Evolutionary conservation across 2,888 invertebrate species (phyloP), one percentile per base, ranked within the genome.

Genomic region (Ophion costatus): DNA sequence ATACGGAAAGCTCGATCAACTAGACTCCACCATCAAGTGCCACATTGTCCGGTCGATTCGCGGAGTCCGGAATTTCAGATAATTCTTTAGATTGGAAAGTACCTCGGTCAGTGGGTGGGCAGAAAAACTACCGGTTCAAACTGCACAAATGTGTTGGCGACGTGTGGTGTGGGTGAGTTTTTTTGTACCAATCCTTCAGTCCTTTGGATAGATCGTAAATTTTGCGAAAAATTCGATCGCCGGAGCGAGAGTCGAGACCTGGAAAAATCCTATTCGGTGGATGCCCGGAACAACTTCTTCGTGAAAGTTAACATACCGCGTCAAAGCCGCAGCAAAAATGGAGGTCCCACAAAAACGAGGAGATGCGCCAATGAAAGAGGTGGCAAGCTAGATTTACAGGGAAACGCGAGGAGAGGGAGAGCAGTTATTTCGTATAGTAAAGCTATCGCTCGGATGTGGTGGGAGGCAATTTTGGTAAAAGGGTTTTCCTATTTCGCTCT

Each of bases 381-480:
- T 67, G 64, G 66, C 57, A 51, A 14, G 64, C 57, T 76, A 76
- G 76, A 76, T 66, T 76, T 67, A 76, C 57, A 57, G 38, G 76
- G 17, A 76, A 66, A 57, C 29, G 20, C 76, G 57, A 61, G 22
- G 1, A 14, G 14, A 4, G 17, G 51, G 51, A 82, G 86, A 86
- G 86, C 88, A 89, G 90, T 88, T 89, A 89, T 86, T 87, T 86
- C 82, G 87, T 87, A 87, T 86, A 88, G 84, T 86, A 87, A 86
- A 89, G 85, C 88, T 89, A 90, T 89, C 38, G 2, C 69, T 4
- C 56, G 24, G 56, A 51, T 51, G 61, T 33, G 59, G 71, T 45
- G 14, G 59, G 56, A 24, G 75, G 92, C 92, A 93, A 93, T 93
- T 93, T 92, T 89, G 89, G 92, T 93, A 92, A 93, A 93, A 93